phyloP scores from a whole-genome alignment of 2,888 invertebrate genomes.

The Amblyjoppa proteus region DNA sequence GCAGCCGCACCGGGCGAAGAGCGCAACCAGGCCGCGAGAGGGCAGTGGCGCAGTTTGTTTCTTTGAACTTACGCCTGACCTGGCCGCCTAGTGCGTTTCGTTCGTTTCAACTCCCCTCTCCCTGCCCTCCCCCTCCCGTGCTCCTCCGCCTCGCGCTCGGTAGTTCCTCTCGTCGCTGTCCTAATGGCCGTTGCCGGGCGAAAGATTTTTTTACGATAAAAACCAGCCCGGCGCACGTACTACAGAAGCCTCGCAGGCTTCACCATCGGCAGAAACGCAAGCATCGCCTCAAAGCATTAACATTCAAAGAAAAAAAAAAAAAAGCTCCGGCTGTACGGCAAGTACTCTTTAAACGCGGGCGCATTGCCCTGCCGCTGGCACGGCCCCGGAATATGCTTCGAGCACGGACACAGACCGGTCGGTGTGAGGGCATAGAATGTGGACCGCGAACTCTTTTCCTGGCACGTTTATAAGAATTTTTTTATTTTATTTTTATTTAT shows the following conservation, averaged over 20 bases:
- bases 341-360: conserved; percentile 58
- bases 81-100: conserved; percentile 62
- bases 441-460: conserved; percentile 35
- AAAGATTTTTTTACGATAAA: conserved; percentile 64
- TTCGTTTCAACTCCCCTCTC: conserved; percentile 15
- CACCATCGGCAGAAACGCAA: conserved; percentile 51
- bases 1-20: not conserved
- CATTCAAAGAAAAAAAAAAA: conserved; percentile 59
- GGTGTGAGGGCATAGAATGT: not conserved
- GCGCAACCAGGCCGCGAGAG: conserved; percentile 45
- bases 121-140: not conserved
- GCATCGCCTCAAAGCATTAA: conserved; percentile 64
- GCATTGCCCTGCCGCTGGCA: not conserved
- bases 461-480: not conserved
- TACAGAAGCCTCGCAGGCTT: conserved; percentile 29
- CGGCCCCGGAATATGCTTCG: not conserved
- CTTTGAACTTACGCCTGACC: conserved; percentile 67
- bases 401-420: not conserved
- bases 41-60: conserved; percentile 53
- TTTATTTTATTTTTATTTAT: not conserved
- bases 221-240: conserved; percentile 37
- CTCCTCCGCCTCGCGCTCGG: conserved; percentile 17
- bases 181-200: conserved; percentile 62
- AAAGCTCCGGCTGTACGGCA: conserved; percentile 42
- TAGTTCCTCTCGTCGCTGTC: conserved; percentile 48